phyloP scores from a whole-genome alignment of 2,888 invertebrate genomes.

The Leptothorax acervorum region DNA sequence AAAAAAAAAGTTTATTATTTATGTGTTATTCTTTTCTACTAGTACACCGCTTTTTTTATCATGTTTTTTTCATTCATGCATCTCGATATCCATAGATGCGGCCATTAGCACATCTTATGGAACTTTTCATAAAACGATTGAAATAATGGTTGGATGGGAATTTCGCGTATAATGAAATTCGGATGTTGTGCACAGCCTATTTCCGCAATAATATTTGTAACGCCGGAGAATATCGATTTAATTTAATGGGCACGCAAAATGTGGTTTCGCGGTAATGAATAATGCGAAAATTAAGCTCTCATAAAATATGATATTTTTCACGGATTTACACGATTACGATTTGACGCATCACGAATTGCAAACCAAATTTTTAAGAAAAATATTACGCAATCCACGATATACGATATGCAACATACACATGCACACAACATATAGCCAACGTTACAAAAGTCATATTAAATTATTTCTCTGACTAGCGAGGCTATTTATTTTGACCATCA shows the following conservation, averaged over 20 bases:
- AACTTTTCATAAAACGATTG: not conserved
- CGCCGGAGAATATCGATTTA: slow-evolving; percentile 53
- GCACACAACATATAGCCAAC: too few relatives aligned
- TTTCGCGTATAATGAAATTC: slow-evolving; percentile 30
- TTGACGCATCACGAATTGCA: not conserved
- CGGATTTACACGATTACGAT: slow-evolving; percentile 16
- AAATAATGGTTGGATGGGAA: slow-evolving; percentile 4
- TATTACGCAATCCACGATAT: not conserved
- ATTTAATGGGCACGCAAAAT: slow-evolving; percentile 44
- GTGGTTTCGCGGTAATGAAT: slow-evolving; percentile 43
- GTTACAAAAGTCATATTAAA: not conserved
- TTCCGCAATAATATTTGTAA: slow-evolving; percentile 56
- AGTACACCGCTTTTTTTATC: not conserved
- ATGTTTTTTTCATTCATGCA: not conserved
- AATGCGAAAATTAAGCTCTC: slow-evolving; percentile 46
- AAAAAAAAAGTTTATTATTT: not conserved
- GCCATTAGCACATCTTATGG: slow-evolving; percentile 2
- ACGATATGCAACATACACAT: not conserved
- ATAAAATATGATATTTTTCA: slow-evolving; percentile 32
- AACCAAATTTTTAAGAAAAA: not conserved
- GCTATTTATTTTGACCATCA: not conserved
- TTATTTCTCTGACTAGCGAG: not conserved
- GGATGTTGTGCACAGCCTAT: not conserved
- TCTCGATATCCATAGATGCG: not conserved
- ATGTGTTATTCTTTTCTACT: not conserved